Evolutionary conservation across 2,888 invertebrate genomes (phyloP), one percentile per base, ranked within the genome.

Genomic region (Exocentrus adspersus): DNA sequence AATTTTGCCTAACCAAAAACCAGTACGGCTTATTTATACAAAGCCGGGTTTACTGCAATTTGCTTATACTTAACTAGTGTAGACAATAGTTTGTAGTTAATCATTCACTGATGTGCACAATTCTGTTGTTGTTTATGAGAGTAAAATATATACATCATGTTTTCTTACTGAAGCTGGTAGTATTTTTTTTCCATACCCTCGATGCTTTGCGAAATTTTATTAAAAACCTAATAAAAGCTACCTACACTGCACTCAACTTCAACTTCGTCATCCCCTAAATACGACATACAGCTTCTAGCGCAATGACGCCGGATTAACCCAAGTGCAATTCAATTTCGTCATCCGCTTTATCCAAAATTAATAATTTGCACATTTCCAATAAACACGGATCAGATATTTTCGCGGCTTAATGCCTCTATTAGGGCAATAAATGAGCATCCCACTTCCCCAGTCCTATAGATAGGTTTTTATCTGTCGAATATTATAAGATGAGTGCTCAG

Each of bases 111-210:
- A 48, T 10, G 12, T 14, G 24, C 46, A 48, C 46, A 21, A 24
- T 48, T 48, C 24, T 24, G 12, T 48, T 48, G 24, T 24, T 48
- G 24, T 19, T 48, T 24, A 24, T 48, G 14, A 5, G 5, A 48
- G 24, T 48, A 24, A n/a, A 48, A 48, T 24, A 48, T 48, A 48
- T 24, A 48, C 46, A 14, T 21, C n/a, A n/a, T 48, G 21, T 48
- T 48, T 48, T 21, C 7, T 48, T 14, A 24, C 7, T 14, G 10
- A 48, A 19, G 6, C 24, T 21, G 7, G 24, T 24, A 24, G 12
- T 21, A 1, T n/a, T 46, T 46, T 20, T 20, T 46, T 10, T 20
- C n/a, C 3, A 2, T 17, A 43, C 16, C 43, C 43, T 14, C n/a
- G 28, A 28, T 4, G 7, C 7, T 28, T 7, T 28, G n/a, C n/a